phyloP scores from a whole-genome alignment of 2,797 vertebrate species.

The Coendou prehensilis region DNA sequence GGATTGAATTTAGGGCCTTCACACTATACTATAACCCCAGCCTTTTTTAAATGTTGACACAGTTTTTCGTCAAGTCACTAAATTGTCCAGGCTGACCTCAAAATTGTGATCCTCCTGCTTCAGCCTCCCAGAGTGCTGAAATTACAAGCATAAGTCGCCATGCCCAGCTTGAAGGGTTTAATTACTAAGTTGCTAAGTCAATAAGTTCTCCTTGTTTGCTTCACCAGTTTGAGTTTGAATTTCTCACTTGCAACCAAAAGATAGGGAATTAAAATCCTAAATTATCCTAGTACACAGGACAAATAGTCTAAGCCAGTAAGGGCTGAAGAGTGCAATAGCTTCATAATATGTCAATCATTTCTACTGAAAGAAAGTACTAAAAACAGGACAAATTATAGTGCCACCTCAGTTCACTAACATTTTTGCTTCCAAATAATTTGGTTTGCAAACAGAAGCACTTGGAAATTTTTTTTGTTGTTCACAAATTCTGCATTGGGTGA shows the following conservation, averaged over 20 bases:
- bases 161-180: not conserved
- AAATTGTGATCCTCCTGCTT: not conserved
- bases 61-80: not conserved
- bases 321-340: not conserved
- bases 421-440: not conserved
- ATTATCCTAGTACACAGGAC: not conserved
- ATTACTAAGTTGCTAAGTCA: not conserved
- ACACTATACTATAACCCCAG: not conserved
- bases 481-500: not conserved
- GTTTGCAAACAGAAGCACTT: not conserved
- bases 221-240: not conserved
- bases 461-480: not conserved
- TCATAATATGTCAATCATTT: not conserved
- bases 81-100: not conserved
- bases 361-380: not conserved
- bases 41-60: not conserved
- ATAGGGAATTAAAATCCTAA: not conserved
- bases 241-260: not conserved
- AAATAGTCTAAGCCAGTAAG: not conserved
- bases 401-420: not conserved
- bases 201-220: not conserved
- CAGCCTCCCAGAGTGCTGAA: not conserved
- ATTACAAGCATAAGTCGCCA: not conserved
- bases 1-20: not conserved
- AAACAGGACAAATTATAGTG: not conserved